These are phyloP conservation scores for Psilopogon haemacephalus DNA, from an alignment of 2,113 vertebrate genomes.

Conservation along the genomic window DNA sequence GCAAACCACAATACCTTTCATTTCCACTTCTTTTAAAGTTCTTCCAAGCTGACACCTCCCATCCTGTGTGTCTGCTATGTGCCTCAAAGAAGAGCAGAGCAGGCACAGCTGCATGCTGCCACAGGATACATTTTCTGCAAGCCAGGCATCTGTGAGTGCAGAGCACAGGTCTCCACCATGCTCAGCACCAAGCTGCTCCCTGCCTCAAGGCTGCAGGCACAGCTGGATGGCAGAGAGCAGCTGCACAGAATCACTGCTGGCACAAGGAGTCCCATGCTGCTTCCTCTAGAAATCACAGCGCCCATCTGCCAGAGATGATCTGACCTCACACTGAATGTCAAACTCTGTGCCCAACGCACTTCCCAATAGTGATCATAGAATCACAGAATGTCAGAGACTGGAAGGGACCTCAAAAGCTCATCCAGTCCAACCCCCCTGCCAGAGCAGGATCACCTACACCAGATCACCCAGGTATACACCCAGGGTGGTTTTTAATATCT, in stretches of 20 bases:
- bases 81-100: not conserved
- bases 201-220: not conserved
- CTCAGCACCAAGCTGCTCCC: not conserved
- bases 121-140: not conserved
- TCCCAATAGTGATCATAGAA: not conserved
- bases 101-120: not conserved
- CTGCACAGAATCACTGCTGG: not conserved
- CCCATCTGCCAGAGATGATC: not conserved
- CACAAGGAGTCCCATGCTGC: not conserved
- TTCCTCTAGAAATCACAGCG: not conserved
- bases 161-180: not conserved
- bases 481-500: too few species aligned
- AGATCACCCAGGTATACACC: too few species aligned
- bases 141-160: fast-evolving
- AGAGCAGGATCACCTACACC: too few species aligned
- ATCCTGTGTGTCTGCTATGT: fast-evolving
- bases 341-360: fast-evolving
- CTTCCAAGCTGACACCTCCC: not conserved
- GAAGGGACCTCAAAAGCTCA: too few species aligned
- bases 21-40: not conserved
- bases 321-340: fast-evolving
- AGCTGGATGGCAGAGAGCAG: not conserved
- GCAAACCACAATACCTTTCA: not conserved
- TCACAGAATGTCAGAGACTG: too few species aligned
- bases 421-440: too few species aligned